Evolutionary conservation across 1,140 invertebrate species (phyloP).

Genomic region (Lepidurus apus): DNA sequence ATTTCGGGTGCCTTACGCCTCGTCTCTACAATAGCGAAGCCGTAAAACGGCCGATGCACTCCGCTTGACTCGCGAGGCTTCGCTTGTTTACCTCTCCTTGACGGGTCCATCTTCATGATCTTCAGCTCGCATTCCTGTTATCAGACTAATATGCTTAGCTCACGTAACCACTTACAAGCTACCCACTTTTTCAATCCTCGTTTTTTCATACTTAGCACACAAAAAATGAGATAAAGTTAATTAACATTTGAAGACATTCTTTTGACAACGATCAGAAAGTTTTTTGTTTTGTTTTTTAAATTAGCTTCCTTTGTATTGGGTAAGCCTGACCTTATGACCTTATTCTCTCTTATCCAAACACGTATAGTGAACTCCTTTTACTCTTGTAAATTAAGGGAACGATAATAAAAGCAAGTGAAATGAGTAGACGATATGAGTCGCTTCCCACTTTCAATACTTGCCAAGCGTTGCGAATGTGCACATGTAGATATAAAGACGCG

Average conservation of each 20-base stretch:
- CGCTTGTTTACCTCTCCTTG: slow-evolving; percentile 18
- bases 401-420: too few relatives aligned
- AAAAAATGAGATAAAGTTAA: too few relatives aligned
- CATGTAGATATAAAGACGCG: background rate
- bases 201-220: too few relatives aligned
- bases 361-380: too few relatives aligned
- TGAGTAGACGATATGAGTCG: background rate
- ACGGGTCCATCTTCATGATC: slow-evolving; percentile 13
- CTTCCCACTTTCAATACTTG: background rate
- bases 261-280: too few relatives aligned
- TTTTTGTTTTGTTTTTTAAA: too few relatives aligned
- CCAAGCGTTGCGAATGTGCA: background rate
- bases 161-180: background rate
- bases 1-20: slow-evolving; percentile 14
- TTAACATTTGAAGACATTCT: too few relatives aligned
- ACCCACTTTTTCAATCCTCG: too few relatives aligned
- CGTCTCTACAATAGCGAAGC: slow-evolving; percentile 9
- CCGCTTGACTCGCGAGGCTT: background rate
- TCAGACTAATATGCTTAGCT: background rate
- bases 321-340: too few relatives aligned
- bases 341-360: too few relatives aligned
- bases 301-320: too few relatives aligned
- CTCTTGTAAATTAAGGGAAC: too few relatives aligned
- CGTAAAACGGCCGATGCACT: slow-evolving; percentile 9
- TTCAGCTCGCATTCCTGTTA: background rate